Evolutionary conservation across 2,888 invertebrate species (phyloP), one percentile per base, ranked within the genome.

Genomic region (Operophtera brumata): DNA sequence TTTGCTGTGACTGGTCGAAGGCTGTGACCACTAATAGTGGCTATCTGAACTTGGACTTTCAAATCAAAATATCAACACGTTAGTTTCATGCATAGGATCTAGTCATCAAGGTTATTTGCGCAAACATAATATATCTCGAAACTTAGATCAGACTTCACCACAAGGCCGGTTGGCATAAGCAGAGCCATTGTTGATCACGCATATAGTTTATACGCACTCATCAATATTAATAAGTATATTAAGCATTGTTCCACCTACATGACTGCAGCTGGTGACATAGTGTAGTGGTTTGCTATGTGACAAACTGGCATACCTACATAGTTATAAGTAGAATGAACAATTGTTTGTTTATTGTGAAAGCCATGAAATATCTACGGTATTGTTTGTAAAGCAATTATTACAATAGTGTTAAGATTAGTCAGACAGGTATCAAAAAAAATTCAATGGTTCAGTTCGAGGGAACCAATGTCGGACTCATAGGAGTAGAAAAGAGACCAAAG

Each of bases 171-270:
- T 34, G 36, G 39, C 40, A 47, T 50, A 52, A 48, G 44, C 10
- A 43, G 9, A 35, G 13, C 39, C 50, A 51, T 47, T 51, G 56
- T 56, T 49, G 52, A 52, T 57, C 45, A 48, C 47, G 47, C 41
- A 49, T 52, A 54, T 56, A 47, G 36, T 55, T 41, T 1, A 37
- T 69, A 71, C 78, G 78, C 80, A 84, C 79, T 78, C 69, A 72
- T 70, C 64, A 67, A 69, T 75, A 77, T 76, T 71, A 71, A 76
- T 69, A 62, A 63, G 61, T 51, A 62, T 68, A 57, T 57, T 51
- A 54, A 61, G 67, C 66, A 82, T 84, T 84, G 84, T 84, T 79
- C 78, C 65, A 57, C 85, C 85, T 75, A 85, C 84, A 71, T 62
- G 43, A 39, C 52, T 69, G 39, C 28, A 48, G 35, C 12, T 46